Base-by-base conservation (phyloP, 2,888 invertebrate species). In the Pyrrhosoma nymphula region DNA sequence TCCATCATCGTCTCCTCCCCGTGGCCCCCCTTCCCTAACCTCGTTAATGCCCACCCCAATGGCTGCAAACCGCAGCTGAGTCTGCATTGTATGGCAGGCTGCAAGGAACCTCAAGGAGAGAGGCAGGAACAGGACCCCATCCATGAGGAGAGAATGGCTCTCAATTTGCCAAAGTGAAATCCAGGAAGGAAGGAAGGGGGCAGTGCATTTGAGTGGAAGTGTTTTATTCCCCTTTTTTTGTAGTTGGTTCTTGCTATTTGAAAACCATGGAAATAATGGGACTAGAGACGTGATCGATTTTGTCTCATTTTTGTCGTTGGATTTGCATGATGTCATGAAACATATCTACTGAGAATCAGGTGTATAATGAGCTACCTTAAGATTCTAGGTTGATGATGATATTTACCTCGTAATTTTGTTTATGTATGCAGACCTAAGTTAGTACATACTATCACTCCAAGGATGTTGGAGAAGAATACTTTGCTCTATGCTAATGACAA, bases 31-130 rank as follows among this genome's bases (percentile, higher is more conserved):
- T 26, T 91, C 91, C 14, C 39, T 91, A 14, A 69, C 93, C 47
- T 93, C 93, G 55, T 39, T 93, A 47, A 93, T 47, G 55, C 93
- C 93, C 47, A 93, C 93, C 55, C 93, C 93, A 69, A 93, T 93
- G 93, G 75, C 93, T 69, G 93, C 93, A 14, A 93, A 93, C 39
- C 93, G 93, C 69, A 93, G 93, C 93, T 93, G 93, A 93, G 93
- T 93, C 93, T 75, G 47, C 75, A 82, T 35, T 35, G 82, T 14
- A 30, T 14, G 47, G 93, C 39, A 47, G 69, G 69, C 63, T 63
- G 69, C 18, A 47, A n/a, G 93, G 93, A 35, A 69, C 69, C 75
- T 91, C 69, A 69, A 69, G 47, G 93, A 60, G 69, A 60, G 56
- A 91, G 26, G 55, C 26, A 55, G 69, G 60, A 47, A 55, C 63